phyloP scores from a whole-genome alignment of 2,888 invertebrate genomes.

The Philereme transversata region DNA sequence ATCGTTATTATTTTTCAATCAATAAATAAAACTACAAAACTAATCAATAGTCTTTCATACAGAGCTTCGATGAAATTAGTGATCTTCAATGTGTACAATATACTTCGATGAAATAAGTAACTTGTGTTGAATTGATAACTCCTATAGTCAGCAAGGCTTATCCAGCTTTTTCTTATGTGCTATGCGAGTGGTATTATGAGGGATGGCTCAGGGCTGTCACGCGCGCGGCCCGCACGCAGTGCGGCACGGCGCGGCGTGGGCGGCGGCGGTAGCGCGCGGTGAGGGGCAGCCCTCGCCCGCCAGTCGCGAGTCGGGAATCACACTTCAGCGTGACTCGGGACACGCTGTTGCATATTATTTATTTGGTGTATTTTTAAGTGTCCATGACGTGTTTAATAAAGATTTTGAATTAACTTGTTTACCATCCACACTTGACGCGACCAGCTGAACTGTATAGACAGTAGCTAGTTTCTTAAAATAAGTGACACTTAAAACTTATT shows the following conservation, averaged over 20 bases:
- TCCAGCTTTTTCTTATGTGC: not conserved
- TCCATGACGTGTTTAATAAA: not conserved
- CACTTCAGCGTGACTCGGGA: not conserved
- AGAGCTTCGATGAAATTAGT: no score
- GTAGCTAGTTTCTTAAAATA: not conserved
- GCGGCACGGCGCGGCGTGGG: not conserved
- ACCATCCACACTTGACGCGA: not conserved
- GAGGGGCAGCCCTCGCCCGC: not conserved
- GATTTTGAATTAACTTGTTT: not conserved
- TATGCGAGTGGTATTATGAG: constrained; percentile 2
- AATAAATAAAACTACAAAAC: no score
- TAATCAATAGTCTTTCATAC: no score
- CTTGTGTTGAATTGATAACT: no score
- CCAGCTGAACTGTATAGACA: not conserved
- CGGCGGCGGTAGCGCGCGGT: not conserved
- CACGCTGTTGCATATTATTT: not conserved
- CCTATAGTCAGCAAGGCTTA: no score
- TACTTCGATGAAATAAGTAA: no score
- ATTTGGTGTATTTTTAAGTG: constrained; percentile 6
- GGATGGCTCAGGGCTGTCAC: constrained; percentile 2
- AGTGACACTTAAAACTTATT: constrained; percentile 10
- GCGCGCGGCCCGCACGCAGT: no score
- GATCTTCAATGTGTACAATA: no score
- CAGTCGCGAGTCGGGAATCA: not conserved
- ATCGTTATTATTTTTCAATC: no score